Base-by-base conservation (phyloP, 2,888 invertebrate species). In the Ormyrus thymus region DNA sequence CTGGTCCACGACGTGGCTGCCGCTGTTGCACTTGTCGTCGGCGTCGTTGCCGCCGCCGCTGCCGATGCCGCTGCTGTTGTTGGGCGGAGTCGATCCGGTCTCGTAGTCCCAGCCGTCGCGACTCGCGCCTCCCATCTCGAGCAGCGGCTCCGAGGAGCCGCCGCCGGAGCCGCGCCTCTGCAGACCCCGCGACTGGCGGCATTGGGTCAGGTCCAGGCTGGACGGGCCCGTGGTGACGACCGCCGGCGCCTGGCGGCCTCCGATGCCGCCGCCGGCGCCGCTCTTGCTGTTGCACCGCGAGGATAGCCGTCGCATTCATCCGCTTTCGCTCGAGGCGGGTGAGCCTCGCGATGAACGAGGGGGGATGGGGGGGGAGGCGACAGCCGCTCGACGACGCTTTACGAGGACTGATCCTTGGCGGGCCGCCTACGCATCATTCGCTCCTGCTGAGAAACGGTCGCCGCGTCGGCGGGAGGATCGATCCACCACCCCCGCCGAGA, bases 61-160 rank as follows among this genome's bases (percentile, higher is more conserved):
- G 88, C 86, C n/a, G 87, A 86, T 29, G 50, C 85, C 74, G 7
- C 3, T 29, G 29, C 29, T 29, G 29, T 29, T 29, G 29, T 29
- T 29, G 29, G 29, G 29, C 29, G 29, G 29, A 0, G 29, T 29
- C 48, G 13, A 64, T 80, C 7, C 89, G 80, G 88, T 88, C 84
- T 89, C 89, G 85, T 89, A 89, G 73, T 89, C 89, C 89, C 89
- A 90, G 76, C 85, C 85, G 78, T 48, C 74, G 13, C 85, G 83
- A 29, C 29, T 29, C 29, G 29, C 29, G 53, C 85, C 85, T 74
- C 86, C 87, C 89, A 93, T 92, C 76, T 92, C 93, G 81, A 89
- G 85, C 66, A 89, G 81, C 15, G 88, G 88, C 75, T 87, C 88
- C 61, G 86, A 85, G 80, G 89, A 89, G 74, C 86, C 84, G 83